phyloP scores from a whole-genome alignment of 2,888 invertebrate species.

The Cosmia pyralina region DNA sequence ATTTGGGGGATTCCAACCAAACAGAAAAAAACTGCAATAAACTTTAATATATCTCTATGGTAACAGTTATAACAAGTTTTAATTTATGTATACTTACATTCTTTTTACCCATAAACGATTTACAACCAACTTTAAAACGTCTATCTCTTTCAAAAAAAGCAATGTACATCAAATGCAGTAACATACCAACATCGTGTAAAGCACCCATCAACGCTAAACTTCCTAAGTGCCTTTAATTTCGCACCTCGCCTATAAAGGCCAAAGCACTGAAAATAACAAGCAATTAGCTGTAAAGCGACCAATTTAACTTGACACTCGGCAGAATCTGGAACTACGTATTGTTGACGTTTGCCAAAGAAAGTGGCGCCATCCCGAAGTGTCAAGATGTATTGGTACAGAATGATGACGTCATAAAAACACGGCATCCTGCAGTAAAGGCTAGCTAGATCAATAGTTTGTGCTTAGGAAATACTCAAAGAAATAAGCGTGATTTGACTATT shows the following conservation, averaged over 20 bases:
- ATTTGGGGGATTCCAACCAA: no score
- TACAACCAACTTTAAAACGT: background rate
- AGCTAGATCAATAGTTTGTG: slow-evolving; percentile 41
- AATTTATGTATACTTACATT: background rate
- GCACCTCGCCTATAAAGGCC: slow-evolving; percentile 41
- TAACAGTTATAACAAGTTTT: no score
- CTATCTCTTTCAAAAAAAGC: background rate
- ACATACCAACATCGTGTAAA: slow-evolving; percentile 26
- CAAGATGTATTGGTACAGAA: slow-evolving; percentile 4
- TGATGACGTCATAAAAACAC: slow-evolving; percentile 42
- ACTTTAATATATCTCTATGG: no score
- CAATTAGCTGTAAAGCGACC: slow-evolving; percentile 39
- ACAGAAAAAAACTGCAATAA: no score
- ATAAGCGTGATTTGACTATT: background rate
- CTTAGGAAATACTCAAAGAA: slow-evolving; percentile 5
- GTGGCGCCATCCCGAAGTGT: slow-evolving; percentile 4
- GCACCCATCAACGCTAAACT: slow-evolving; percentile 27
- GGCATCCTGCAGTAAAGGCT: slow-evolving; percentile 42
- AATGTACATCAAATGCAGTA: slow-evolving; percentile 12
- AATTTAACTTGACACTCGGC: slow-evolving; percentile 6
- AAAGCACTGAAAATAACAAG: slow-evolving; percentile 46
- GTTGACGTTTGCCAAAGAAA: background rate
- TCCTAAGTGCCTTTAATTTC: slow-evolving; percentile 42
- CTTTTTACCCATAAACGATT: background rate
- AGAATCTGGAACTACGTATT: background rate